Conservation (phyloP, 1,140 invertebrate genomes). For the Drosophila suzukii region DNA sequence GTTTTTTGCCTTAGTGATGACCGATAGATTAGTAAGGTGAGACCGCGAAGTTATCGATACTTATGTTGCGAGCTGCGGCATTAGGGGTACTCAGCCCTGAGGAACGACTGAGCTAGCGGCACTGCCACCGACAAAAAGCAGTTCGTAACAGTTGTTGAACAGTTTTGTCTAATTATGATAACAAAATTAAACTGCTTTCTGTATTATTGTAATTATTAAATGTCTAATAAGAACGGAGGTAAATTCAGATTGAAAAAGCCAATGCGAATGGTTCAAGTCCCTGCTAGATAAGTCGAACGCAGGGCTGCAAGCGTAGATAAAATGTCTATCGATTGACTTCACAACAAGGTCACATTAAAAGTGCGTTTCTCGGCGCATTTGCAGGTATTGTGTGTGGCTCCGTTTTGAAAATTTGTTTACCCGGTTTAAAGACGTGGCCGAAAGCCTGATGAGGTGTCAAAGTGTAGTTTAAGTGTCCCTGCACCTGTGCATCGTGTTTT, state of each 20-base stretch:
- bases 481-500: constrained; percentile 42
- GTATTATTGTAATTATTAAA: too few species aligned
- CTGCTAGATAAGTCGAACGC: not conserved
- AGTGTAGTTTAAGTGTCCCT: constrained; percentile 27
- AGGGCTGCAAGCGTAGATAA: not conserved
- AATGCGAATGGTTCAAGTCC: not conserved
- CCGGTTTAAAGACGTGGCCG: constrained; percentile 35
- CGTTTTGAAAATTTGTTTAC: constrained; percentile 74
- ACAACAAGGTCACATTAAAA: constrained; percentile 43
- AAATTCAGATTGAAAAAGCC: not conserved
- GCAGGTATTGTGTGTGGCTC: constrained; percentile 75
- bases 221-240: too few species aligned
- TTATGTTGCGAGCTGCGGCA: too few species aligned
- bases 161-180: too few species aligned
- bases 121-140: too few species aligned
- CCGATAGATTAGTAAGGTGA: too few species aligned
- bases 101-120: too few species aligned
- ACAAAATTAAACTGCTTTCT: too few species aligned
- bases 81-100: too few species aligned
- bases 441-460: constrained; percentile 28
- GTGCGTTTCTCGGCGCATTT: constrained; percentile 80
- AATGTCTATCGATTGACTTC: not conserved
- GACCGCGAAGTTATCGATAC: too few species aligned
- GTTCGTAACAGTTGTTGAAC: too few species aligned
- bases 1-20: too few species aligned